Evolutionary conservation across 2,113 vertebrate species (phyloP).

Genomic region (Erpornis zantholeuca): DNA sequence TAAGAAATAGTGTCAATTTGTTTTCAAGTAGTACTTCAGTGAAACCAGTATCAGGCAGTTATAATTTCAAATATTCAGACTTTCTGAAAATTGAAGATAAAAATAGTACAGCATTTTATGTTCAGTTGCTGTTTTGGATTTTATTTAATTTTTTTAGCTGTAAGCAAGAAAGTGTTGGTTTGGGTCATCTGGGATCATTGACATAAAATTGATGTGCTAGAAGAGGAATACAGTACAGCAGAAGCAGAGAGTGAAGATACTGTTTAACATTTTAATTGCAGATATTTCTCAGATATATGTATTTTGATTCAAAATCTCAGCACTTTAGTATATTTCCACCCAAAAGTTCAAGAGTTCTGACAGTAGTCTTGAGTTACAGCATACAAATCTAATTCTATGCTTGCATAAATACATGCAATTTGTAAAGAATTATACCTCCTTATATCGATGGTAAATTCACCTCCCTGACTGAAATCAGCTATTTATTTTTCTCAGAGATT

Average conservation of each 20-base stretch:
- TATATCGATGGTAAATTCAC: not conserved
- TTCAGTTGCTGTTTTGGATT: not conserved
- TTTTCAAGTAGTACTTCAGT: not conserved
- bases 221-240: not conserved
- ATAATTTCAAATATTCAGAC: not conserved
- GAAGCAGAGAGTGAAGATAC: not conserved
- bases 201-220: not conserved
- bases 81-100: not conserved
- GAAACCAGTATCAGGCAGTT: not conserved
- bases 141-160: not conserved
- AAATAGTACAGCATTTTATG: not conserved
- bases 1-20: not conserved
- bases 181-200: not conserved
- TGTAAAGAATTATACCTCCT: not conserved
- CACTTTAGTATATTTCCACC: not conserved
- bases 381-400: not conserved
- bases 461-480: not conserved
- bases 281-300: not conserved
- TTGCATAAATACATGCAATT: not conserved
- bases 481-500: not conserved
- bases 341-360: not conserved
- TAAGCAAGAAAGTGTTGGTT: not conserved
- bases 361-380: not conserved
- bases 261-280: not conserved
- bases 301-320: not conserved